phyloP scores from a whole-genome alignment of 1,140 invertebrate species.

The Elymnias hypermnestra region DNA sequence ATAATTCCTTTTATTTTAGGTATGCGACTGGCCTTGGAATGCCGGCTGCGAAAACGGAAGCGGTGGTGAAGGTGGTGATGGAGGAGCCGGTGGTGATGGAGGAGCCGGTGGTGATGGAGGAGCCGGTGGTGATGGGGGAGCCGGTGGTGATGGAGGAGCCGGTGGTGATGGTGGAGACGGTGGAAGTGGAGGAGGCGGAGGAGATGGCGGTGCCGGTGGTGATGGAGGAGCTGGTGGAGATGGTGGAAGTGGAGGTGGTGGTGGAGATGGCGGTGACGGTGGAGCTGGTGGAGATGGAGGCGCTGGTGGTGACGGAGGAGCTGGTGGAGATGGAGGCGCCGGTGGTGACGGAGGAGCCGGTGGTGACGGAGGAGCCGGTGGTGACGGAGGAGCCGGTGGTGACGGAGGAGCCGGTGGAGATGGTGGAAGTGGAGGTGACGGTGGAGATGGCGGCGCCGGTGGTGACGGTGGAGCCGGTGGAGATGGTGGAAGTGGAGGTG shows the following conservation, averaged over 20 bases:
- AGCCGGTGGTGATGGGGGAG: constrained; percentile 2
- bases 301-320: background rate
- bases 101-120: constrained; percentile 6
- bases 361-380: too few relatives aligned
- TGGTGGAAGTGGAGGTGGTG: background rate
- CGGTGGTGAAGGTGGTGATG: constrained; percentile 7
- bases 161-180: background rate
- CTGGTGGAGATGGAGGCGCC: too few relatives aligned
- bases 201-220: background rate
- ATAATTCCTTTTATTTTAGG: too few relatives aligned
- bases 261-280: background rate
- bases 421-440: too few relatives aligned
- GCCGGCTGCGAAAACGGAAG: too few relatives aligned
- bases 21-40: too few relatives aligned
- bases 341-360: too few relatives aligned
- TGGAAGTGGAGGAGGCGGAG: background rate
- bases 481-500: too few relatives aligned
- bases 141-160: background rate
- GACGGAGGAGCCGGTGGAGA: too few relatives aligned
- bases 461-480: too few relatives aligned
- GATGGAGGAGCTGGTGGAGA: constrained; percentile 3
- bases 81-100: constrained; percentile 1
- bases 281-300: background rate
- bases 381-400: too few relatives aligned
- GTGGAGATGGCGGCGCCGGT: too few relatives aligned